Evolutionary conservation across 2,113 vertebrate species (phyloP).

Genomic region (Rousettus leschenaultii): DNA sequence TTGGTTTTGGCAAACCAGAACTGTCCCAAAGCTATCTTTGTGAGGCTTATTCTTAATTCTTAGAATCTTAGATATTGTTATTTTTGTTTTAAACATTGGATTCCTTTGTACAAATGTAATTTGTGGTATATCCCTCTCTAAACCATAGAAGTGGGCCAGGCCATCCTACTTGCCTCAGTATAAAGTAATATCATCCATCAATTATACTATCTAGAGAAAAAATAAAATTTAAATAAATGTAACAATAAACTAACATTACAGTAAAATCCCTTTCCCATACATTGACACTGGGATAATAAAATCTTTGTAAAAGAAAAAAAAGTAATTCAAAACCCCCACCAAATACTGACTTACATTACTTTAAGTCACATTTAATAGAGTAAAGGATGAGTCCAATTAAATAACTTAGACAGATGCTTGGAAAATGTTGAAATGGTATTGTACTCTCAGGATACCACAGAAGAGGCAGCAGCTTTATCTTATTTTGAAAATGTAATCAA

Average conservation of each 20-base stretch:
- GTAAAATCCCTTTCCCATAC: neutral
- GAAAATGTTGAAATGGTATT: neutral
- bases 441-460: neutral
- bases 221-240: slow-evolving; percentile 41
- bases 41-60: neutral
- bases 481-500: neutral
- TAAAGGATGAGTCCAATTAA: neutral
- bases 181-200: neutral
- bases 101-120: neutral
- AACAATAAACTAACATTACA: neutral
- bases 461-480: neutral
- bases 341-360: neutral
- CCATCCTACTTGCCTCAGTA: neutral
- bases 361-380: neutral
- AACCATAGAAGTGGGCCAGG: neutral
- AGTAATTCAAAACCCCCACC: neutral
- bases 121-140: neutral
- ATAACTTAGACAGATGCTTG: neutral
- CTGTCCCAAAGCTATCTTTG: neutral
- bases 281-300: neutral
- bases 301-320: slow-evolving; percentile 15
- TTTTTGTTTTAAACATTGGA: neutral
- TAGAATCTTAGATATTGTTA: neutral
- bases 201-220: neutral
- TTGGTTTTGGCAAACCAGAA: neutral